These are phyloP conservation scores for Mylabris phalerata DNA, from an alignment of 1,140 invertebrate species.

Conservation along the genomic window DNA sequence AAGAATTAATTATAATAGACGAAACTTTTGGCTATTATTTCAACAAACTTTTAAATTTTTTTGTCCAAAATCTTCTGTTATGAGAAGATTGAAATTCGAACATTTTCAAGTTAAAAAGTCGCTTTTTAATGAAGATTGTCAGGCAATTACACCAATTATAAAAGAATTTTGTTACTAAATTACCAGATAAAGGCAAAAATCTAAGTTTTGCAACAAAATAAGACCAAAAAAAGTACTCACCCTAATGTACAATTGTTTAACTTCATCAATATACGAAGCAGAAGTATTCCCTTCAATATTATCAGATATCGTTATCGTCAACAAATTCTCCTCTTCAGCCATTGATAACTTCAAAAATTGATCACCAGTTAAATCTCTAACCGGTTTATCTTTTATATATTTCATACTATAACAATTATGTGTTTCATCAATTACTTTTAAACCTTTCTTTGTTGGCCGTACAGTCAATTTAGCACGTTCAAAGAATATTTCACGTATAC, in stretches of 20 bases:
- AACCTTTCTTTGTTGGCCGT: conserved; percentile 81
- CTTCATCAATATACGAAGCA: conserved; percentile 80
- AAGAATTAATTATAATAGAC: no score
- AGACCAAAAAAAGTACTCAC: conserved; percentile 2
- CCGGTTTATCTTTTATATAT: conserved; percentile 92
- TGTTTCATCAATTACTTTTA: conserved; percentile 91
- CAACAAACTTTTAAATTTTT: no score
- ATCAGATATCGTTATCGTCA: conserved; percentile 67
- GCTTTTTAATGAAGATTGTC: no score
- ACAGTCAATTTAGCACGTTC: conserved; percentile 81
- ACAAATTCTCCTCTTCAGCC: conserved; percentile 80
- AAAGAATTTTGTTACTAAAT: no score
- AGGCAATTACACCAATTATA: no score
- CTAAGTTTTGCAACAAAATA: no score
- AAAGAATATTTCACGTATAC: conserved; percentile 82
- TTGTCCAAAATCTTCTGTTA: no score
- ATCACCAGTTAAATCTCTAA: conserved; percentile 81
- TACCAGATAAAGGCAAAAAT: no score
- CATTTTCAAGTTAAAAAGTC: no score
- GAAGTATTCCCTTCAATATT: conserved; percentile 71
- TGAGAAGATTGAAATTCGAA: no score
- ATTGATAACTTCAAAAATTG: conserved; percentile 81
- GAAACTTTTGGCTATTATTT: no score
- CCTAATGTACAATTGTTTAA: conserved; percentile 75
- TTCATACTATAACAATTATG: conserved; percentile 86